Evolutionary conservation across 1,140 invertebrate species (phyloP).

Genomic region (Drosophila orosa): DNA sequence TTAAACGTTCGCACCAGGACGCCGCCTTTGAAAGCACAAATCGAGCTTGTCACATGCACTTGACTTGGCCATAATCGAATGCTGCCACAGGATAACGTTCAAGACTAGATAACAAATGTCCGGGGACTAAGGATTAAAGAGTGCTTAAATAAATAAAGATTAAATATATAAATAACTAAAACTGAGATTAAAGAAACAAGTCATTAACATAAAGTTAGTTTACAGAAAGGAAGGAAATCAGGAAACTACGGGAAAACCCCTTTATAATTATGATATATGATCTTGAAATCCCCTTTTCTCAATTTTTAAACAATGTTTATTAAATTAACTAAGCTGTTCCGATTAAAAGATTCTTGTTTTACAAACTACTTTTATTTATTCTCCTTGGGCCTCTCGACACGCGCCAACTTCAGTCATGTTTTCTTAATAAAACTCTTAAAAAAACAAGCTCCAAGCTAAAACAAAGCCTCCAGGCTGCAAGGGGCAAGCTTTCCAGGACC

Average conservation of each 20-base stretch:
- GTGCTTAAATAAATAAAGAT: not conserved
- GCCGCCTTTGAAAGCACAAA: constrained; percentile 69
- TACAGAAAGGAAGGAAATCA: not conserved
- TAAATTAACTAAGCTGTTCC: not conserved
- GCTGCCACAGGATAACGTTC: constrained; percentile 11
- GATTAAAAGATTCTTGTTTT: not conserved
- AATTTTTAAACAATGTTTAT: not conserved
- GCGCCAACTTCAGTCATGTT: constrained; percentile 37
- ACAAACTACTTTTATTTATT: constrained; percentile 24
- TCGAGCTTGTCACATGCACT: constrained; percentile 74
- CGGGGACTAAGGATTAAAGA: not conserved
- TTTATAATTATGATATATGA: not conserved
- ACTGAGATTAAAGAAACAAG: not conserved
- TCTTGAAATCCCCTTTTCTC: not conserved
- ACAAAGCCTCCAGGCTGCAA: constrained; percentile 53
- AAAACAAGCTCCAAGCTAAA: constrained; percentile 57
- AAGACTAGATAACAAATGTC: constrained; percentile 25
- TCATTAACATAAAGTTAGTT: too few species aligned
- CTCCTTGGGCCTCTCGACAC: constrained; percentile 14
- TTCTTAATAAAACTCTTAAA: constrained; percentile 58
- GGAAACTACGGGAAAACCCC: not conserved
- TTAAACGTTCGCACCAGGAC: constrained; percentile 73
- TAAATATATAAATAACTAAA: not conserved
- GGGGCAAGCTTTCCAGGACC: constrained; percentile 5
- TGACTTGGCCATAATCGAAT: constrained; percentile 53